These are phyloP conservation scores for Salvelinus sp. DNA, from an alignment of 2,113 vertebrate genomes.

Conservation along the genomic window DNA sequence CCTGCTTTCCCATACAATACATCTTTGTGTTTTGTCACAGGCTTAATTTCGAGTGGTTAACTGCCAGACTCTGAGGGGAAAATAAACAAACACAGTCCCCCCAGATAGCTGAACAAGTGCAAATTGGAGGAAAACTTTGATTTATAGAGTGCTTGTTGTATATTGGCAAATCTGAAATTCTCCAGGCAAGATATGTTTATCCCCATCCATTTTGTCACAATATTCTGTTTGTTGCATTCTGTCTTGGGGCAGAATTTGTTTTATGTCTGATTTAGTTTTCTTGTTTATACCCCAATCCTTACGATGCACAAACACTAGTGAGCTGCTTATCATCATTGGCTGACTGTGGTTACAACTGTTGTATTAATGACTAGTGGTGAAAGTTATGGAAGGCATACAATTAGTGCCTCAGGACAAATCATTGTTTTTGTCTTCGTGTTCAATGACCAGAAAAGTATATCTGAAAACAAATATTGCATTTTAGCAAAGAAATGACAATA, in stretches of 20 bases:
- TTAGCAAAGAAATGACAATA: no score
- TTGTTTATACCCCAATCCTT: conserved; percentile 42
- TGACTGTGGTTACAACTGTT: conserved; percentile 51
- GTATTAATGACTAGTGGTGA: conserved; percentile 58
- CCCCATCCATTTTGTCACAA: conserved; percentile 46
- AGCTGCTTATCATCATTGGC: conserved; percentile 55
- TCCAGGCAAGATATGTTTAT: conserved; percentile 55
- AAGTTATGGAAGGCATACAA: conserved; percentile 19
- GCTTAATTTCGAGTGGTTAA: conserved; percentile 52
- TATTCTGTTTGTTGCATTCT: conserved; percentile 60
- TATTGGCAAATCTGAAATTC: conserved; percentile 58
- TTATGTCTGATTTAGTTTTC: conserved; percentile 35
- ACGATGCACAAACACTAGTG: conserved; percentile 37
- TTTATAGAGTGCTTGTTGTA: conserved; percentile 50
- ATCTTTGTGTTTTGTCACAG: conserved; percentile 38
- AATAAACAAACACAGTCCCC: conserved; percentile 51
- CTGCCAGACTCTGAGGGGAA: conserved; percentile 32
- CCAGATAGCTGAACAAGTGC: conserved; percentile 48
- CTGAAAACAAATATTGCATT: no score
- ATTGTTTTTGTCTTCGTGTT: neutral
- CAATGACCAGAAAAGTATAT: neutral
- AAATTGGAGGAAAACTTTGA: conserved; percentile 66
- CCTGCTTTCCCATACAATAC: conserved; percentile 19
- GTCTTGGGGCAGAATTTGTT: conserved; percentile 53
- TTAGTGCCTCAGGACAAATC: conserved; percentile 12